phyloP scores from a whole-genome alignment of 2,888 invertebrate species.

The Hemistola chrysoprasaria region DNA sequence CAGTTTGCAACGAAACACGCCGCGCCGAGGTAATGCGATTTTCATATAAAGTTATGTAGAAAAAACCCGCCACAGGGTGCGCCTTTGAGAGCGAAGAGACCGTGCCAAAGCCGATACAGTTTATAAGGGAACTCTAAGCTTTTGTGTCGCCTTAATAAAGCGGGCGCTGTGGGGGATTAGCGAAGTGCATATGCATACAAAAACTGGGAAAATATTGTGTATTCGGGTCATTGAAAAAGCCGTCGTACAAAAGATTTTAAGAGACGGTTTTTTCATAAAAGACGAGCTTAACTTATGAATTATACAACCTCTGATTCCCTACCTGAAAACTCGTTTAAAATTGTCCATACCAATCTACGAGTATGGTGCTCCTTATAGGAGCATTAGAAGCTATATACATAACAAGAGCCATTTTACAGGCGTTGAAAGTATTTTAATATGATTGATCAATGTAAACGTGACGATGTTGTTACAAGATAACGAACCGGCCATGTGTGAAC shows the following conservation, averaged over 20 bases:
- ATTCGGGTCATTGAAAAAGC: neutral
- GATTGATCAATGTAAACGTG: neutral
- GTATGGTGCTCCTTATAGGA: no score
- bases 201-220: neutral
- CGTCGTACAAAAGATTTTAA: no score
- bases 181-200: constrained; percentile 8
- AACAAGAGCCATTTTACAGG: no score
- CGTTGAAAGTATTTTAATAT: no score
- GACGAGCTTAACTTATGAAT: no score
- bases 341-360: no score
- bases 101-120: constrained; percentile 33
- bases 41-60: constrained; percentile 60
- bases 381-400: no score
- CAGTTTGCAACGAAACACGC: constrained; percentile 32
- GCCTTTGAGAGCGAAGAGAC: constrained; percentile 39
- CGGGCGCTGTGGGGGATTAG: constrained; percentile 5
- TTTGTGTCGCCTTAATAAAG: constrained; percentile 30
- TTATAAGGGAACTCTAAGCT: constrained; percentile 33
- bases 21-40: constrained; percentile 47
- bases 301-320: no score
- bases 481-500: constrained; percentile 19
- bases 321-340: neutral
- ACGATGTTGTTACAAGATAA: constrained; percentile 10
- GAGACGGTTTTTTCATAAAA: no score
- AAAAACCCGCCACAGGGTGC: constrained; percentile 40